A percentile compares a stretch with the other conserved stretches of the same genome.
phyloP scores from a whole-genome alignment of 2,113 vertebrate species.

The Zosterops hypoxanthus region DNA sequence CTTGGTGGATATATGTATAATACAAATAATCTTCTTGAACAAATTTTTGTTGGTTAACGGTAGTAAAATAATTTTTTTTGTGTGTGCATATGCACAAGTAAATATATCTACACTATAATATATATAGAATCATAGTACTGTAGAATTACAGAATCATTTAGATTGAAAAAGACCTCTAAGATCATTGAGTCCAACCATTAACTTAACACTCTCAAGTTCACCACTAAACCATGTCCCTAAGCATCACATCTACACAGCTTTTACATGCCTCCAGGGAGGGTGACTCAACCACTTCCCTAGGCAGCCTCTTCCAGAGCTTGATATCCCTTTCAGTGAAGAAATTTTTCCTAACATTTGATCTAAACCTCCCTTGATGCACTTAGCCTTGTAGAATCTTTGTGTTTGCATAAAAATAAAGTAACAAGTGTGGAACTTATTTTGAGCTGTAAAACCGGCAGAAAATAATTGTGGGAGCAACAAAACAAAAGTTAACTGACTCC shows the following conservation, averaged over 20 bases:
- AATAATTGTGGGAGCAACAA: background rate
- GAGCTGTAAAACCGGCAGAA: background rate
- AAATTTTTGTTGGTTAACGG: background rate
- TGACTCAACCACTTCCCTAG: background rate
- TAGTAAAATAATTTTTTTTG: background rate
- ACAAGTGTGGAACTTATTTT: background rate
- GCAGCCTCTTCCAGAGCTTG: background rate
- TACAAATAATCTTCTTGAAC: background rate
- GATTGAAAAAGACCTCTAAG: background rate
- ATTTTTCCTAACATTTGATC: background rate
- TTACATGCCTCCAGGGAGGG: background rate
- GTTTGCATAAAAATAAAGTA: background rate
- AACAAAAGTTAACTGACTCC: background rate
- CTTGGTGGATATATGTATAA: background rate
- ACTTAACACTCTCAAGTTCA: background rate
- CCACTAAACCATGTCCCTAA: background rate
- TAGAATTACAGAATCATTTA: background rate
- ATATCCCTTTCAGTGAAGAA: background rate
- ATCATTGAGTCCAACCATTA: background rate
- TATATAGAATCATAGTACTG: background rate
- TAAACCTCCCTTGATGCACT: background rate
- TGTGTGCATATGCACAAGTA: background rate
- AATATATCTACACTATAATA: background rate
- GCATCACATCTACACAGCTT: background rate
- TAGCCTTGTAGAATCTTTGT: background rate